Percentiles rank a stretch among this genome's conserved stretches.
Evolutionary conservation across 2,797 vertebrate genomes (phyloP).

Genomic region (Staurois parvus): DNA sequence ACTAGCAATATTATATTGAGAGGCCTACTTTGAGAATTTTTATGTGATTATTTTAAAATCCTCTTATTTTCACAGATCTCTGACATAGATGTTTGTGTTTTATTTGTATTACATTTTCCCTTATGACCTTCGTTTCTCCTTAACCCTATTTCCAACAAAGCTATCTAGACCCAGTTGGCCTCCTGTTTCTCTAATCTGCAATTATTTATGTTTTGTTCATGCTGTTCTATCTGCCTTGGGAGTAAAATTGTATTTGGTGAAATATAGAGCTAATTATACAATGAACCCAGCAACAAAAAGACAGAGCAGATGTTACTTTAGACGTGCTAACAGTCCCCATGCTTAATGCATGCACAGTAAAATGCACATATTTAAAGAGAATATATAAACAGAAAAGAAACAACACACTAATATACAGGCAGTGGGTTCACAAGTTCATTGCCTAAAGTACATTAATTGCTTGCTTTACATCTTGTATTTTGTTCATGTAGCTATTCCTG

Average conservation of each 20-base stretch:
- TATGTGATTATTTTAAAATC: slow-evolving; percentile 11
- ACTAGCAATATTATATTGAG: background rate
- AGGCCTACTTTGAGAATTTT: background rate
- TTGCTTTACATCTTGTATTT: slow-evolving; percentile 30
- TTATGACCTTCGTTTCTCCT: slow-evolving; percentile 82
- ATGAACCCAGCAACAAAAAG: slow-evolving; percentile 82
- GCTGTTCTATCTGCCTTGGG: slow-evolving; percentile 80
- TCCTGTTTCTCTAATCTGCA: slow-evolving; percentile 86
- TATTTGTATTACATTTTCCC: slow-evolving; percentile 72
- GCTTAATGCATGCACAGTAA: slow-evolving; percentile 75
- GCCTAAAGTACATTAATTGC: slow-evolving; percentile 43
- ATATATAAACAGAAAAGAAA: slow-evolving; percentile 69
- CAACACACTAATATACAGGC: slow-evolving; percentile 44
- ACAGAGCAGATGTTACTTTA: slow-evolving; percentile 85
- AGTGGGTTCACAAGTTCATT: slow-evolving; percentile 51
- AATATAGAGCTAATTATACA: slow-evolving; percentile 85
- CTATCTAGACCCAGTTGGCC: slow-evolving; percentile 80
- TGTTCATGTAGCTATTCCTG: slow-evolving; percentile 16
- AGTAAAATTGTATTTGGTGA: slow-evolving; percentile 84
- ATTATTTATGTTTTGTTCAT: slow-evolving; percentile 86
- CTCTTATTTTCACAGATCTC: slow-evolving; percentile 40
- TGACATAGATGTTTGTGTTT: slow-evolving; percentile 62
- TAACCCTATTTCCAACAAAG: slow-evolving; percentile 81
- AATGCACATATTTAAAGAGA: slow-evolving; percentile 71
- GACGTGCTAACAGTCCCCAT: slow-evolving; percentile 76